Evolutionary conservation across 2,797 vertebrate genomes (phyloP), one percentile per base, ranked within the genome.

Genomic region (Enteromius treurensis): DNA sequence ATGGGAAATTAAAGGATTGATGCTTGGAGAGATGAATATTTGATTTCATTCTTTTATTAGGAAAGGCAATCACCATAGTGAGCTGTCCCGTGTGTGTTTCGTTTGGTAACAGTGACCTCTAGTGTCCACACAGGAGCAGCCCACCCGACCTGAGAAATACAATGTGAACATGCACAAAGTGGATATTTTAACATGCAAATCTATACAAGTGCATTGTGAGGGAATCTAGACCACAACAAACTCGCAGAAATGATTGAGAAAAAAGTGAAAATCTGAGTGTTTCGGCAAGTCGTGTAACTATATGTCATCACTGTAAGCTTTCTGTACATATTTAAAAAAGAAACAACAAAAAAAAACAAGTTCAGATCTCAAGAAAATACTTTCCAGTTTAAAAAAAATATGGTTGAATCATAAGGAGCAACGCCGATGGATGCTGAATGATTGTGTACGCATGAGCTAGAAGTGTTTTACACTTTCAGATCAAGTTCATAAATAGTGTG

Each of bases 71-170:
- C 73, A 23, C 3, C 3, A 49, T 17, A 53, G 47, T 53, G 75
- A 47, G 51, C 11, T 37, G 37, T 69, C 29, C 17, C 11, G n/a
- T 11, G 9, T 34, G 80, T 67, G 4, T 77, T 85, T 80, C 47
- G 68, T 85, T 88, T 77, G 88, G 85, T 23, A 77, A 79, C 51
- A 84, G 88, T 90, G 93, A 91, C 92, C 67, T 89, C 93, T 90
- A 89, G 91, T 92, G 93, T 71, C 78, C 74, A 76, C 62, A 73
- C 3, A 58, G 65, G 17, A 86, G 75, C 49, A 45, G 70, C 26
- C 64, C 64, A 75, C 19, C 14, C 49, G 40, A 40, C 47, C 49
- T 21, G 7, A 45, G 78, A 65, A 79, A 76, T 47, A 82, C 4
- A 79, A 45, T 11, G 4, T 55, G 47, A 42, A 14, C 23, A 69